Conservation (phyloP, 2,797 vertebrate genomes). For the Antrozous pallidus region DNA sequence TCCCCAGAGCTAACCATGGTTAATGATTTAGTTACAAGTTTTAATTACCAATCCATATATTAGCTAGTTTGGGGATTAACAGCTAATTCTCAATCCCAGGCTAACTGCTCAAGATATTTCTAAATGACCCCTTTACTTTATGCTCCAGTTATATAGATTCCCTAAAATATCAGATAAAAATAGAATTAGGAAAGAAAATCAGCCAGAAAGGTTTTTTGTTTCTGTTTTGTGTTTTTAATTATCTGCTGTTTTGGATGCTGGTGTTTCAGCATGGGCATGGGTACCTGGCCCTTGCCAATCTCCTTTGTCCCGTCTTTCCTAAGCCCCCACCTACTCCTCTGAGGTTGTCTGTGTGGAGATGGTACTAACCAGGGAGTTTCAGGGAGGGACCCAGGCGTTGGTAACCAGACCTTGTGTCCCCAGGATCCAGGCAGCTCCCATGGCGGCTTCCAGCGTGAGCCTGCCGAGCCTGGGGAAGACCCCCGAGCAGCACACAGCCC, state of each 20-base stretch:
- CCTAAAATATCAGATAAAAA: neutral
- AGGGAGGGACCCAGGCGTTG: neutral
- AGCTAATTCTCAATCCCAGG: constrained; percentile 19
- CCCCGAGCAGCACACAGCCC: neutral
- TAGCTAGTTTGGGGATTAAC: neutral
- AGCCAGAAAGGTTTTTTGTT: neutral
- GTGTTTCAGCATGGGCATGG: neutral
- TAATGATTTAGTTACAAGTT: neutral
- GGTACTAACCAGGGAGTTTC: neutral
- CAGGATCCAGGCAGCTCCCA: constrained; percentile 25
- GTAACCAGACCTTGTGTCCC: constrained; percentile 2
- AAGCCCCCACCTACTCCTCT: neutral
- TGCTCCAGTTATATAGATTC: neutral
- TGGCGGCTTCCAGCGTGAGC: neutral
- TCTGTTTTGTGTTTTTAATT: neutral
- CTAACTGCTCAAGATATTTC: constrained; percentile 1
- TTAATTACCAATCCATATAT: neutral
- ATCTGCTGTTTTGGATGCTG: neutral
- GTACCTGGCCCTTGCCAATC: neutral
- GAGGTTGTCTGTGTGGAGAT: neutral
- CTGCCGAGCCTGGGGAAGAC: neutral
- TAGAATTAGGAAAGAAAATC: neutral
- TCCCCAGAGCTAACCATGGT: neutral
- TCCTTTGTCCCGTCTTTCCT: neutral
- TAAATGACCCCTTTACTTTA: neutral